Evolutionary conservation across 2,797 vertebrate genomes (phyloP).

Genomic region (Allobates femoralis): DNA sequence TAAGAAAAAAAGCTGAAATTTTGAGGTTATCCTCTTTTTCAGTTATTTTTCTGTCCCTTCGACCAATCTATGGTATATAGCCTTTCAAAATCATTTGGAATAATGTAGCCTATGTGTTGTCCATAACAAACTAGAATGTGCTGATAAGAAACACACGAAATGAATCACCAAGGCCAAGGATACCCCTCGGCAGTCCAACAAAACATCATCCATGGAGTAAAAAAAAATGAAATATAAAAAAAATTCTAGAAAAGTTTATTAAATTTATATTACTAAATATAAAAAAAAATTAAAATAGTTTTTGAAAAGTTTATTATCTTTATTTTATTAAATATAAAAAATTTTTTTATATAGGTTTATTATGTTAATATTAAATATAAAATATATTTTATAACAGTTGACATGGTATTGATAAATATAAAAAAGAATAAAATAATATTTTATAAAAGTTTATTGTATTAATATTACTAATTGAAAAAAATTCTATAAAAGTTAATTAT

Average conservation of each 20-base stretch:
- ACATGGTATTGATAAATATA: no score
- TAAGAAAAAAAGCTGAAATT: constrained; percentile 49
- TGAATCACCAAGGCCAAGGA: constrained; percentile 47
- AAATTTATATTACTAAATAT: background rate
- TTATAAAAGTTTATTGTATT: no score
- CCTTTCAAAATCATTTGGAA: constrained; percentile 55
- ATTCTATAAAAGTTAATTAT: no score
- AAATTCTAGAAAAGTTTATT: background rate
- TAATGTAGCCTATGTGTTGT: constrained; percentile 45
- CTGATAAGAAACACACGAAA: constrained; percentile 53
- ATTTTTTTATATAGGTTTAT: no score
- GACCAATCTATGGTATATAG: constrained; percentile 35
- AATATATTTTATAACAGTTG: no score
- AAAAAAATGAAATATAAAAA: background rate
- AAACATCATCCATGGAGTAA: background rate
- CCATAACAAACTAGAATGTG: constrained; percentile 52
- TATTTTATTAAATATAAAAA: no score
- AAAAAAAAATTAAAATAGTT: background rate
- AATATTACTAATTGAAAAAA: no score
- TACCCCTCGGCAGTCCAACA: constrained; percentile 38
- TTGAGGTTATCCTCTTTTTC: constrained; percentile 56
- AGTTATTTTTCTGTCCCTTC: constrained; percentile 51
- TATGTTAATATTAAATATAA: no score
- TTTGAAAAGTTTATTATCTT: background rate
- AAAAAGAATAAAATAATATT: no score